phyloP scores from a whole-genome alignment of 2,113 vertebrate genomes.

The Hippocampus abdominalis region DNA sequence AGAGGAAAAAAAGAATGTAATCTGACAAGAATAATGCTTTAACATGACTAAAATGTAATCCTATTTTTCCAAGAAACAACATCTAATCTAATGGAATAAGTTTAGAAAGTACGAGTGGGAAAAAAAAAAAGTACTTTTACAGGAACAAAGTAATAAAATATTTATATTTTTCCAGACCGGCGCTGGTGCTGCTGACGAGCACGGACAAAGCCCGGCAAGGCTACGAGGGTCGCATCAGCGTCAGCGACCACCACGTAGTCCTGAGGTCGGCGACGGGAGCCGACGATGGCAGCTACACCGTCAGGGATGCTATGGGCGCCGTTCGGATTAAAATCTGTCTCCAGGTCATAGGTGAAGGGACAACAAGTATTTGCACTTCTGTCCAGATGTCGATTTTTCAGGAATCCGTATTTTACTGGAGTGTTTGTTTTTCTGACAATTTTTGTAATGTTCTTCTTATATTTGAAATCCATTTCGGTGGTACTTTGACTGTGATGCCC shows the following conservation, averaged over 20 bases:
- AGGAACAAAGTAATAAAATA: no score
- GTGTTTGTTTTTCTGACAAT: no score
- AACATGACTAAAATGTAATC: no score
- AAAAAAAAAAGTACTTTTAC: no score
- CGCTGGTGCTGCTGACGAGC: slow-evolving; percentile 48
- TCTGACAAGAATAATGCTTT: no score
- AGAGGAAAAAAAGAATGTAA: no score
- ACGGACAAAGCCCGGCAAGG: slow-evolving; percentile 11
- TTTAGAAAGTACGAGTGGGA: no score
- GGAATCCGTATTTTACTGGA: not conserved
- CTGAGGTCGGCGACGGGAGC: slow-evolving; percentile 53
- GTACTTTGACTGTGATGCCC: no score
- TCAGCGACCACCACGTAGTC: slow-evolving; percentile 29
- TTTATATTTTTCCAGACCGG: slow-evolving; percentile 38
- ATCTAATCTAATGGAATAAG: no score
- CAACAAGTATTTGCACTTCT: not conserved
- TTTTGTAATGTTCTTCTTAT: not conserved
- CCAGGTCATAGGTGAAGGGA: slow-evolving; percentile 72
- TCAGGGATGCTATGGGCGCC: slow-evolving; percentile 41
- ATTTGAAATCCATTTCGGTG: no score
- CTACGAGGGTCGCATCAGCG: slow-evolving; percentile 56
- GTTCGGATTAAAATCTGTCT: slow-evolving; percentile 68
- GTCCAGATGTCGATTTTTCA: not conserved
- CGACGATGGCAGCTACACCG: slow-evolving; percentile 74
- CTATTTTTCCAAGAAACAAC: no score